Base-by-base conservation (phyloP, 1,140 invertebrate species). In the Dinothrombium tinctorium region DNA sequence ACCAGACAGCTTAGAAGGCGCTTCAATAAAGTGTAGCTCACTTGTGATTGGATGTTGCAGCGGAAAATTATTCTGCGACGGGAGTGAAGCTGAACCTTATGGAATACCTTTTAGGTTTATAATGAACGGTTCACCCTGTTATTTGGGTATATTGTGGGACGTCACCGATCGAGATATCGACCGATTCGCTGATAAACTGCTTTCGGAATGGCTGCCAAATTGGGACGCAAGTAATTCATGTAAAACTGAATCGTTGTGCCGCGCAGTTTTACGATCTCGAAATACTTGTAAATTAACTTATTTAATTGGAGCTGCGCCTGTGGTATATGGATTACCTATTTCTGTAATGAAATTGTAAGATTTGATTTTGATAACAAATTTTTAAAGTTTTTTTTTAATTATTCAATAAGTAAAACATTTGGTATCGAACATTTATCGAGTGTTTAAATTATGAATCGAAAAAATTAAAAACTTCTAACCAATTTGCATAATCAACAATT, bases 91-190 rank as follows among this genome's bases (percentile, higher is more conserved):
- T 38, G 71, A 74, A 49, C 65, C 68, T 40, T 58, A 62, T 48
- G 73, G 74, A 15, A 44, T 15, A 7, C 7, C 29, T 24, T 48
- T 40, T 42, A 19, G 15, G 42, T 44, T 47, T 47, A 41, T 53
- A 1, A 46, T 47, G 7, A 38, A 49, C 64, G 65, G 45, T 50
- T 79, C 76, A 51, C 76, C 77, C 1, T 69, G 69, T 53, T 64
- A 78, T 31, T 58, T 82, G 19, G 76, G 74, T 23, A 77, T 74
- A 66, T 58, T 81, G 29, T 84, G 77, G 76, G 71, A 74, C 55
- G 72, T 82, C 17, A 82, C 77, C 0, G 78, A 81, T 56, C 56
- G 66, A 26, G 76, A 80, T 51, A 76, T 75, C 47, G 78, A 84
- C 59, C 63, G 65, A 42, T 65, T 79, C 51, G 68, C 73, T 2